phyloP scores from a whole-genome alignment of 1,140 invertebrate species.

The Ceratosolen solmsi region DNA sequence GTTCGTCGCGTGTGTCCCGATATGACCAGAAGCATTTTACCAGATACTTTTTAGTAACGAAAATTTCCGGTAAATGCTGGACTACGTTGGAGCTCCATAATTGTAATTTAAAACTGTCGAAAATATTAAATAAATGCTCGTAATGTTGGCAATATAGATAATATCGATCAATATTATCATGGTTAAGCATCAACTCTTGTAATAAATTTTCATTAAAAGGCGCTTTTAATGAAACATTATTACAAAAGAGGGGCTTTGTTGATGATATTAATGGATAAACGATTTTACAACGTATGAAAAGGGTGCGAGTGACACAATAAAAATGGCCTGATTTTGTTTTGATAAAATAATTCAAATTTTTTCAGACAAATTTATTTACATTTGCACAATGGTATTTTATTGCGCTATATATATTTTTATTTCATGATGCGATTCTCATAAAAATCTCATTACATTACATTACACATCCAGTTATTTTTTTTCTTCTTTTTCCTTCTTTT shows the following conservation, averaged over 20 bases:
- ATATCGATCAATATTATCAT: not conserved
- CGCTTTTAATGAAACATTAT: not conserved
- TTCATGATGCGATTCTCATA: not conserved
- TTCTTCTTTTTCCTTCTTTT: no score
- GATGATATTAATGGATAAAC: not conserved
- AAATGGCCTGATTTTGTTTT: not conserved
- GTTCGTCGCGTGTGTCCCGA: not conserved
- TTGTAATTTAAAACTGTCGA: not conserved
- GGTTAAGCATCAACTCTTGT: not conserved
- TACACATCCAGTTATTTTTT: no score
- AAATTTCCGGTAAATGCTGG: not conserved
- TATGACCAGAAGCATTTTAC: not conserved
- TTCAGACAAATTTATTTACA: not conserved
- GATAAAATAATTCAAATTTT: not conserved
- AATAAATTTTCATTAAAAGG: not conserved
- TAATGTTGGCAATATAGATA: not conserved
- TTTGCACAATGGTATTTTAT: not conserved
- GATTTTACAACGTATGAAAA: not conserved
- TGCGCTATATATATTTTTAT: not conserved
- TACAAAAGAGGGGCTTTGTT: not conserved
- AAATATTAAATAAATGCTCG: not conserved
- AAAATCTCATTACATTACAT: constrained; percentile 1
- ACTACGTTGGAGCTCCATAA: not conserved
- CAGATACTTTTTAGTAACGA: not conserved
- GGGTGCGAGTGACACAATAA: not conserved